These are phyloP conservation scores for Pterocles gutturalis DNA, from an alignment of 2,113 vertebrate species.

Conservation along the genomic window DNA sequence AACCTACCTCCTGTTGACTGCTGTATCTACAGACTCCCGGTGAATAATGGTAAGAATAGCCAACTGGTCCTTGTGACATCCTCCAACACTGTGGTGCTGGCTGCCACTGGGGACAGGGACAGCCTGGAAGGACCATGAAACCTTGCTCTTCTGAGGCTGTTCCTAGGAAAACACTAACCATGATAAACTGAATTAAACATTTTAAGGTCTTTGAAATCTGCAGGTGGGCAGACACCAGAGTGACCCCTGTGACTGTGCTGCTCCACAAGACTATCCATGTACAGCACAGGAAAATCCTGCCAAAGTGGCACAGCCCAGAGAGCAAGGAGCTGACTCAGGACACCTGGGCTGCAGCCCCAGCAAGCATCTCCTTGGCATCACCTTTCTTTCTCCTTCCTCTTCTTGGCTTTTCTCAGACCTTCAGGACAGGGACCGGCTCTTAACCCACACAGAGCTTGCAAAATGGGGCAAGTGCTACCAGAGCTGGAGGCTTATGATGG, in stretches of 20 bases:
- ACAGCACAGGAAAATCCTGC: background rate
- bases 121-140: background rate
- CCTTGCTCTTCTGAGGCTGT: background rate
- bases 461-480: background rate
- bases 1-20: background rate
- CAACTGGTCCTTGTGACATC: background rate
- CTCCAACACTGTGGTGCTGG: background rate
- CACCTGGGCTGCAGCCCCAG: background rate
- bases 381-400: background rate
- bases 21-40: background rate
- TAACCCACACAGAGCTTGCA: background rate
- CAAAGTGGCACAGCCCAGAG: background rate
- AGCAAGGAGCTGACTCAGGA: background rate
- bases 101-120: background rate
- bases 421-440: background rate
- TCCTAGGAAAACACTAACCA: background rate
- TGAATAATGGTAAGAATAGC: background rate
- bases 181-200: background rate
- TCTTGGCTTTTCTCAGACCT: background rate
- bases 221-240: background rate
- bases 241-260: background rate
- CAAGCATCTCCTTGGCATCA: background rate
- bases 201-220: background rate
- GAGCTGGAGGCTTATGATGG: background rate
- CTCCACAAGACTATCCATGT: background rate